These are phyloP conservation scores for Lichenostomus cassidix DNA, from an alignment of 2,113 vertebrate genomes.

Conservation along the genomic window DNA sequence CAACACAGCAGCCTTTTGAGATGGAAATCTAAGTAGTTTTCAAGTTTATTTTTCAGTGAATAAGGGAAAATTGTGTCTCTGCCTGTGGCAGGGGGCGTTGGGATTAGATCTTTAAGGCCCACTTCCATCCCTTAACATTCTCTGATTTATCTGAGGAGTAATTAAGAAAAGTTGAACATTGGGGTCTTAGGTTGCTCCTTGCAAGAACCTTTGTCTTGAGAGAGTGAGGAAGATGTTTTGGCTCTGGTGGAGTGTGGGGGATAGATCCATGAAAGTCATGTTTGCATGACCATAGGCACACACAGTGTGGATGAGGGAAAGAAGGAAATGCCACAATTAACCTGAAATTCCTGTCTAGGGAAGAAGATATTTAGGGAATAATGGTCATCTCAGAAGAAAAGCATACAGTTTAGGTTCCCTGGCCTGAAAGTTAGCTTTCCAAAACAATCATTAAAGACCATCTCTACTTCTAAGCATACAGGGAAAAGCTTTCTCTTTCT, in stretches of 20 bases:
- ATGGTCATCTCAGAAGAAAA: neutral
- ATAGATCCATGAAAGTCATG: neutral
- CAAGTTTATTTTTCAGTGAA: neutral
- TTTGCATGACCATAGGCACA: accelerated
- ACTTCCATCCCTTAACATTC: neutral
- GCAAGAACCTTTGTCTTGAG: neutral
- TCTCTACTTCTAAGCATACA: neutral
- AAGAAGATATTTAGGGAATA: neutral
- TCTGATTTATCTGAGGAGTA: neutral
- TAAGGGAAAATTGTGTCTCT: neutral
- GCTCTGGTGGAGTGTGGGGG: neutral
- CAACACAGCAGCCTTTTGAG: neutral
- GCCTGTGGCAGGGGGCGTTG: accelerated
- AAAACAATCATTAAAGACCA: neutral
- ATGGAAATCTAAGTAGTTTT: neutral
- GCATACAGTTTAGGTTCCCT: neutral
- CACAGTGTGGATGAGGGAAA: neutral
- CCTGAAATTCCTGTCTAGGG: neutral
- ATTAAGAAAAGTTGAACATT: neutral
- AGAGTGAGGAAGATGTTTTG: neutral
- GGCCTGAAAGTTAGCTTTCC: neutral
- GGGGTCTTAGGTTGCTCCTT: neutral
- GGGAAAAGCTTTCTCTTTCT: neutral
- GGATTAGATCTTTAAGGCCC: neutral
- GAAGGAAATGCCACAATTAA: neutral